Base-by-base conservation (phyloP, 2,797 vertebrate species). In the Petrocephalus sullivani region DNA sequence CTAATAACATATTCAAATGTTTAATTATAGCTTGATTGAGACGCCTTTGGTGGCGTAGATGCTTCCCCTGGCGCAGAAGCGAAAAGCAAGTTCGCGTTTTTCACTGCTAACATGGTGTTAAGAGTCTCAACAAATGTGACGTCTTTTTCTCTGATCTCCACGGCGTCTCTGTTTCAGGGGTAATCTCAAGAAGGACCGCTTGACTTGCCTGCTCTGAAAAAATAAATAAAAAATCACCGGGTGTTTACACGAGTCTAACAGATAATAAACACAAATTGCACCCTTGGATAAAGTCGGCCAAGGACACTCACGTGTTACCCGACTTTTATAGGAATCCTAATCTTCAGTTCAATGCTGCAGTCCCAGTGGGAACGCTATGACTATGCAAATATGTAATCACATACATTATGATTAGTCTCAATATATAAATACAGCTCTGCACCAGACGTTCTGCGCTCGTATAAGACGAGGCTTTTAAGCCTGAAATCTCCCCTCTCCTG, bases 261-360 rank as follows among this genome's bases (percentile, higher is more conserved):
- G 60, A 85, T 71, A 88, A 85, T 88, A 58, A 85, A 54, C 87
- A 67, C 23, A 60, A 88, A 88, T 85, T 67, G 83, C 87, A 85
- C 82, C 61, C 51, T 83, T 82, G 51, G 58, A 85, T 88, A 85
- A 85, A 64, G 60, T 85, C 60, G 84, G 41, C 14, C 78, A 85
- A 88, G 12, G 41, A 88, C 23, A n/a, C 14, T 88, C 87, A 10
- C 21, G 21, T 14, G 56, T 85, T 85, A 33, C 14, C 84, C 33
- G 41, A 84, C 41, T 64, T 61, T 88, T 83, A 61, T 37, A 46
- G 54, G 75, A 57, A 84, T 61, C 58, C 33, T 84, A 84, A 84
- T 83, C 56, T 49, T 82, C 33, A 82, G 57, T 58, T 46, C 57
- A 84, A 23, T 28, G 33, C 41, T 53, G 12, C 9, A 54, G 14